Conservation (phyloP, 2,888 invertebrate species). For the Clitarchus hookeri region DNA sequence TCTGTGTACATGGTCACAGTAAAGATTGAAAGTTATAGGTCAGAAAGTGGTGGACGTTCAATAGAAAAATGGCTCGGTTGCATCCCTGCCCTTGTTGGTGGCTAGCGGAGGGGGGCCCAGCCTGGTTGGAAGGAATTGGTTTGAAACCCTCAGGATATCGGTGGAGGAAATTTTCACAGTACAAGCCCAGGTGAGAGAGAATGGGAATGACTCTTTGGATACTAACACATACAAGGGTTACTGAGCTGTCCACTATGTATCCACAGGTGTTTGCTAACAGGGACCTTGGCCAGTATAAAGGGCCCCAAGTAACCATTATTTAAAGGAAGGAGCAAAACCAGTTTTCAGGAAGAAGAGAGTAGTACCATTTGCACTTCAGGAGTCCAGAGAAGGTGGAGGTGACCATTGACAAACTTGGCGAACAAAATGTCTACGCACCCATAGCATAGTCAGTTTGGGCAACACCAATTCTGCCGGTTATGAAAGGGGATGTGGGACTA, state of each 20-base stretch:
- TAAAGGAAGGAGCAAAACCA: not conserved
- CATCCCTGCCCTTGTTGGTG: not conserved
- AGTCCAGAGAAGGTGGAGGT: not conserved
- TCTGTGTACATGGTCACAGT: too few species aligned
- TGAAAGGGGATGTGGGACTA: not conserved
- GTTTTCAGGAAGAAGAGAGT: not conserved
- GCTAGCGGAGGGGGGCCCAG: not conserved
- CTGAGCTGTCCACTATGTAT: too few species aligned
- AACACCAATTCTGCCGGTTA: not conserved
- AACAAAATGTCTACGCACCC: not conserved
- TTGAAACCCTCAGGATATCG: not conserved
- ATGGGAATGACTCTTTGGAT: too few species aligned
- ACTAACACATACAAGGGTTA: too few species aligned
- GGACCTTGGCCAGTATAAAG: too few species aligned
- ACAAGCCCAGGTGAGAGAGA: not conserved
- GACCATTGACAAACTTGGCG: not conserved
- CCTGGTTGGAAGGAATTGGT: not conserved
- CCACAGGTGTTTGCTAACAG: too few species aligned
- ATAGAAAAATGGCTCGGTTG: not conserved
- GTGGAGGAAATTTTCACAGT: not conserved
- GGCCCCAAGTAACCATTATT: too few species aligned
- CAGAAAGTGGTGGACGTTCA: too few species aligned
- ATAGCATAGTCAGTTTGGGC: not conserved
- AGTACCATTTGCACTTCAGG: not conserved
- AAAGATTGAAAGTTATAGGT: too few species aligned